These are phyloP conservation scores for Dendronephthya gigantea DNA, from an alignment of 64 coral and sea anemone genomes.

Conservation along the genomic window DNA sequence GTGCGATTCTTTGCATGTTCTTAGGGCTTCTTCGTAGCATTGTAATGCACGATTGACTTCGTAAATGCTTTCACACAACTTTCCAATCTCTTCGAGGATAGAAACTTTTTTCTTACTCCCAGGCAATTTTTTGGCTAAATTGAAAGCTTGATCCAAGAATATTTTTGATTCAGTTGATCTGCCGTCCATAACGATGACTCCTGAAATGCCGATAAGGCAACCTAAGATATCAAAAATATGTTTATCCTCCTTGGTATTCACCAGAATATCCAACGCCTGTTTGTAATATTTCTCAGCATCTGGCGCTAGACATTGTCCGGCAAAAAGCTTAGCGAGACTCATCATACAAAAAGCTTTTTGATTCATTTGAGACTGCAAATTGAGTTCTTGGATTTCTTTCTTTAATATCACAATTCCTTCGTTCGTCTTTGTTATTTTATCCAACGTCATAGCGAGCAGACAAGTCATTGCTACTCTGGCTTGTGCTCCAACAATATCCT, in stretches of 20 bases:
- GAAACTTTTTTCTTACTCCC: too few species aligned
- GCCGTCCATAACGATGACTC: too few species aligned
- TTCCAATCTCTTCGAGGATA: too few species aligned
- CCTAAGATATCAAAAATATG: not conserved
- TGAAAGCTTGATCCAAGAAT: too few species aligned
- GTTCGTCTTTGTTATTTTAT: not conserved
- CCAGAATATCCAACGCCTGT: not conserved
- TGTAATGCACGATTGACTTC: too few species aligned
- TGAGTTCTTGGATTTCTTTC: not conserved
- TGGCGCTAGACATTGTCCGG: not conserved
- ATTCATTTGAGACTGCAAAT: not conserved
- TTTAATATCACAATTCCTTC: not conserved
- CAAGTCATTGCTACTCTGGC: not conserved
- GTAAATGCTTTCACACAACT: too few species aligned
- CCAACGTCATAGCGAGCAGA: not conserved
- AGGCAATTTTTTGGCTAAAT: too few species aligned
- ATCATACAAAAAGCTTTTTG: not conserved
- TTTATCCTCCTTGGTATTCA: not conserved
- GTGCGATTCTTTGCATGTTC: not conserved
- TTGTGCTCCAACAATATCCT: not conserved
- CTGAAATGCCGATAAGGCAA: too few species aligned
- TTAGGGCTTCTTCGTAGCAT: not conserved
- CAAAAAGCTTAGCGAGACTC: not conserved
- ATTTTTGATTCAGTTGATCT: too few species aligned
- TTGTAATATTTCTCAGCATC: not conserved